phyloP scores from a whole-genome alignment of 2,888 invertebrate species.

The Balanococcus diminutus region DNA sequence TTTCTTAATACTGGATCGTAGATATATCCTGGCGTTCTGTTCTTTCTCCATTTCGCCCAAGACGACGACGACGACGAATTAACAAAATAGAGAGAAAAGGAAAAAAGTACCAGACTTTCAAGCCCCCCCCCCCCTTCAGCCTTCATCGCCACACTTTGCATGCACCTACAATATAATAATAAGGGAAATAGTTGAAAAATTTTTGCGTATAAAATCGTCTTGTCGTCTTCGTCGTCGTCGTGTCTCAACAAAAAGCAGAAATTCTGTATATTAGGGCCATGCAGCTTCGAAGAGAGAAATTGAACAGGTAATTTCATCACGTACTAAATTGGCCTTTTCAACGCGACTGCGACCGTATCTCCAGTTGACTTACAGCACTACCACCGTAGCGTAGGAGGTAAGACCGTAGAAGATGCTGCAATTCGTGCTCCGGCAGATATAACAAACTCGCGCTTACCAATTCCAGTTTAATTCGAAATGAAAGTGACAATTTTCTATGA shows the following conservation, averaged over 20 bases:
- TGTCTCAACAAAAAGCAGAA: not conserved
- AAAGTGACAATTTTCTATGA: constrained; percentile 35
- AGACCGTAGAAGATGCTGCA: constrained; percentile 21
- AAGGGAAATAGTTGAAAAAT: not conserved
- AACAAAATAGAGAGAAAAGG: too few relatives aligned
- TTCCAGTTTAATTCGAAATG: constrained; percentile 21
- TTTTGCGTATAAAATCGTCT: not conserved
- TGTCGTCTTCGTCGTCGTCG: too few relatives aligned
- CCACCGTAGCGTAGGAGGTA: too few relatives aligned
- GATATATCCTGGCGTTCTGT: not conserved
- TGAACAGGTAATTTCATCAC: constrained; percentile 38
- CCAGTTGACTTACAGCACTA: constrained; percentile 1
- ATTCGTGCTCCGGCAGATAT: constrained; percentile 6
- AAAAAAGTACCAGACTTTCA: too few relatives aligned
- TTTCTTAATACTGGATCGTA: not conserved
- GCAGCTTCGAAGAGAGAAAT: not conserved
- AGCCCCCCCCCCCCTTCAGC: not conserved
- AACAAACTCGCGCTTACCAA: constrained; percentile 4
- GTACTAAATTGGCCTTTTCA: constrained; percentile 26
- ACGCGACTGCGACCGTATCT: not conserved
- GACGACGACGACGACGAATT: too few relatives aligned
- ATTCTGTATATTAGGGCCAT: not conserved
- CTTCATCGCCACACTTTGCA: not conserved
- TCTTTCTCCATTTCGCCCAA: not conserved
- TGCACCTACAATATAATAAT: not conserved